A percentile compares a stretch with the other conserved stretches of the same genome.
Conservation (phyloP, 2,113 vertebrate species). For the Lepus americanus region DNA sequence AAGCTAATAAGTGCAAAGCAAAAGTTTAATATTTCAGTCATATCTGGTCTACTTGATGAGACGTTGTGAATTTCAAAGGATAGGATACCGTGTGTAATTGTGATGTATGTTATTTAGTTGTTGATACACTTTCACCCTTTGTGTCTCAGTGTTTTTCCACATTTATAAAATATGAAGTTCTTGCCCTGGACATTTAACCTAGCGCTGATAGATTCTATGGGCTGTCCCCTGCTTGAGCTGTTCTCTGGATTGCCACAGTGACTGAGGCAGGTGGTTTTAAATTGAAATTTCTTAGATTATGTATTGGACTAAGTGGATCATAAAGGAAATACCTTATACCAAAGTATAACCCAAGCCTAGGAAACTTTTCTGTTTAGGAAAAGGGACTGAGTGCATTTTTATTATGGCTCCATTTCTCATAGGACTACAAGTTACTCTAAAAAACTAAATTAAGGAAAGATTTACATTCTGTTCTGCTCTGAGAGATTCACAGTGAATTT, state of each 20-base stretch:
- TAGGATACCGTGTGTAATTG: background rate
- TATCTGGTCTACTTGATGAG: slow-evolving; percentile 39
- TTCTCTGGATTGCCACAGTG: background rate
- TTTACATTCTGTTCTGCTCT: background rate
- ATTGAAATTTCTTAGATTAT: slow-evolving; percentile 28
- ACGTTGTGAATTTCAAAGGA: slow-evolving; percentile 47
- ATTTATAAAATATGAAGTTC: background rate
- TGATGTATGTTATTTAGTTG: slow-evolving; percentile 61
- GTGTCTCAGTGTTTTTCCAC: background rate
- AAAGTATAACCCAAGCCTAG: background rate
- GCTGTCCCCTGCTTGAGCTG: background rate
- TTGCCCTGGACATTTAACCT: background rate
- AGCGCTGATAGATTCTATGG: background rate
- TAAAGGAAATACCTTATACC: slow-evolving; percentile 24
- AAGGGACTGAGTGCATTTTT: slow-evolving; percentile 41
- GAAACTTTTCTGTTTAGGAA: slow-evolving; percentile 4
- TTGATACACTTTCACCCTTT: slow-evolving; percentile 42
- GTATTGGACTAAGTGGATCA: background rate
- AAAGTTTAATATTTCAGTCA: slow-evolving; percentile 71
- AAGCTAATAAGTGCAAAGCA: slow-evolving; percentile 75
- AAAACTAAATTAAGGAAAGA: slow-evolving; percentile 25
- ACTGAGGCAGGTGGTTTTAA: slow-evolving; percentile 16
- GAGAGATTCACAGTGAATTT: slow-evolving; percentile 53
- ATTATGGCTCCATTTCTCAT: slow-evolving; percentile 17
- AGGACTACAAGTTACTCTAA: background rate